Evolutionary conservation across 2,113 vertebrate genomes (phyloP), one percentile per base, ranked within the genome.

Genomic region (Malurus melanocephalus): DNA sequence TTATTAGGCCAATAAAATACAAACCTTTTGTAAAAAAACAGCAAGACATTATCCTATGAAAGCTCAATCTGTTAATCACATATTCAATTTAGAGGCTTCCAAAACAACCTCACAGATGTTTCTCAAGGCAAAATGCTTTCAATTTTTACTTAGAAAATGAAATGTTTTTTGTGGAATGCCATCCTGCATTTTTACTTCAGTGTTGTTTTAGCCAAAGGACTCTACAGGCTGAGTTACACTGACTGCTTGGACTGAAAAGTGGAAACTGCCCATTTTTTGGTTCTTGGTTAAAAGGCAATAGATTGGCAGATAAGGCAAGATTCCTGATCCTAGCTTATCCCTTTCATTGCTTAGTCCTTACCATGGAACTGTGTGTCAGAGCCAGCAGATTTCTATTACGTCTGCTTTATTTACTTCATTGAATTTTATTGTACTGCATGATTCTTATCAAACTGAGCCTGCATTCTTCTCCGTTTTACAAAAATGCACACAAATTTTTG

Each of bases 131-230:
- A 45, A 59, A 48, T 35, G 49, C 4, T 52, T 88, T 60, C 2
- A n/a, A 28, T 26, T 87, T 80, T 75, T 48, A 93, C n/a, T 33
- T 60, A 30, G 12, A 87, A 65, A 85, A 45, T 5, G 0, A 38
- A 55, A 10, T 0, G 0, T 1, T 33, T 80, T 80, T n/a, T 66
- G 32, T 17, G 12, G 18, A 80, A 74, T 6, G 22, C 4, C 21
- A 86, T 49, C 11, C 17, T 61, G 30, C 1, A 1, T 49, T 77
- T 88, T 76, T 27, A 55, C 26, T 77, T 57, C 27, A 46, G 4
- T 12, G 26, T 12, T 14, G 21, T 55, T 90, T 84, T 9, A 49
- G 22, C 40, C 57, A 57, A 67, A 60, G 28, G 24, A 65, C n/a
- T 76, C 76, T 57, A 61, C 27, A 78, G 30, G 22, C 33, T 53